phyloP scores from a whole-genome alignment of 2,113 vertebrate genomes.

The Myrmophylax atrothorax region DNA sequence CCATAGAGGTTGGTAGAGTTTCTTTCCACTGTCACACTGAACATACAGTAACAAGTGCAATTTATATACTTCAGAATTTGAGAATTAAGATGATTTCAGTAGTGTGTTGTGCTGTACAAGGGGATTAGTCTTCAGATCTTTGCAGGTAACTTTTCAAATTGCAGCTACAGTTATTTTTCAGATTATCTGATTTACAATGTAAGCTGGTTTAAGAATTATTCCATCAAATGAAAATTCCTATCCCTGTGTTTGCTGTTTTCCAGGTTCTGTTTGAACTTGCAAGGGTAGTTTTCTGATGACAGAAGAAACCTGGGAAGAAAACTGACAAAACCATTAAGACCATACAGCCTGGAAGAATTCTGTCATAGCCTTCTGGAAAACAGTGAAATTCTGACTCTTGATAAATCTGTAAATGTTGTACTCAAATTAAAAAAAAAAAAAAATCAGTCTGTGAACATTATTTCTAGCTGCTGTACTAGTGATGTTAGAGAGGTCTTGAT shows the following conservation, averaged over 20 bases:
- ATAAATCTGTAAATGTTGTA: background rate
- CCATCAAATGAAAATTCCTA: background rate
- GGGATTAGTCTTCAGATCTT: background rate
- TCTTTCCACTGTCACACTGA: background rate
- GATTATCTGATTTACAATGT: background rate
- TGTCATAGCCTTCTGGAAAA: background rate
- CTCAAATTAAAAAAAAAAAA: background rate
- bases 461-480: background rate
- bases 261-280: slow-evolving; percentile 92
- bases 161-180: background rate
- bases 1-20: slow-evolving; percentile 85
- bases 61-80: background rate
- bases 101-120: background rate
- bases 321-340: background rate
- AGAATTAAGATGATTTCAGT: background rate
- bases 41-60: background rate
- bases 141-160: background rate
- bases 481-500: background rate
- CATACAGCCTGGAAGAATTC: background rate
- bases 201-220: background rate
- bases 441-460: background rate
- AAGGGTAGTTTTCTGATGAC: slow-evolving; percentile 84
- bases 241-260: background rate
- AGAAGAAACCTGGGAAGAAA: background rate
- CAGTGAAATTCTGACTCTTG: background rate